These are phyloP conservation scores for Stomorhina lunata DNA, from an alignment of 2,888 invertebrate genomes.

Conservation along the genomic window DNA sequence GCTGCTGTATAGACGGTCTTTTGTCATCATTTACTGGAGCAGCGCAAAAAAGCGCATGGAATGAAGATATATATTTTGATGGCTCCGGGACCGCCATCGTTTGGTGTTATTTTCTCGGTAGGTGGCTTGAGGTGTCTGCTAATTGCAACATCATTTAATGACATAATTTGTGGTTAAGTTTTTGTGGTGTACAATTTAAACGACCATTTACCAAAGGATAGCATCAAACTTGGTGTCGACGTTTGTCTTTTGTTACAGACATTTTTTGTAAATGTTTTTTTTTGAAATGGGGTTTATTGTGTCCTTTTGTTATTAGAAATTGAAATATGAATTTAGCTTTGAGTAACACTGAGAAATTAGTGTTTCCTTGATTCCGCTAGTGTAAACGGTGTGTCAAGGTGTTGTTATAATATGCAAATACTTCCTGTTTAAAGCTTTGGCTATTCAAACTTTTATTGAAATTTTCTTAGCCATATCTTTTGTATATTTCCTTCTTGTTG, in stretches of 20 bases:
- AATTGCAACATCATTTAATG: conserved; percentile 64
- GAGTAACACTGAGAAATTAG: neutral
- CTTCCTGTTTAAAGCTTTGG: neutral
- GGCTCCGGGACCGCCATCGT: neutral
- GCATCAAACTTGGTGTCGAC: conserved; percentile 29
- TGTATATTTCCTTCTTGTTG: neutral
- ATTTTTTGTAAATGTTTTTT: neutral
- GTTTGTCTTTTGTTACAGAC: conserved; percentile 42
- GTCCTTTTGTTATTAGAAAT: no score
- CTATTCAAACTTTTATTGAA: conserved; percentile 8
- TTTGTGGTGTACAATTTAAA: conserved; percentile 50
- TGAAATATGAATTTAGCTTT: neutral
- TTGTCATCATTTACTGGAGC: conserved; percentile 6
- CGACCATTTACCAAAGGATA: conserved; percentile 7
- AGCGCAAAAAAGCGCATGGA: neutral
- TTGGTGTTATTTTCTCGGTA: neutral
- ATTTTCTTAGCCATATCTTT: conserved; percentile 23
- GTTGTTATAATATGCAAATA: neutral
- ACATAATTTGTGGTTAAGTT: conserved; percentile 63
- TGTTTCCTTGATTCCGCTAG: neutral
- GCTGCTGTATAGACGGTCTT: neutral
- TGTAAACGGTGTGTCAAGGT: neutral
- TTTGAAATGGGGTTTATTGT: no score
- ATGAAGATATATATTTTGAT: neutral
- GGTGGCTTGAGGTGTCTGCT: conserved; percentile 34